Percentiles rank a stretch among this genome's conserved stretches.
Conservation (phyloP, 2,113 vertebrate species). For the Forbesichthys agassizii region DNA sequence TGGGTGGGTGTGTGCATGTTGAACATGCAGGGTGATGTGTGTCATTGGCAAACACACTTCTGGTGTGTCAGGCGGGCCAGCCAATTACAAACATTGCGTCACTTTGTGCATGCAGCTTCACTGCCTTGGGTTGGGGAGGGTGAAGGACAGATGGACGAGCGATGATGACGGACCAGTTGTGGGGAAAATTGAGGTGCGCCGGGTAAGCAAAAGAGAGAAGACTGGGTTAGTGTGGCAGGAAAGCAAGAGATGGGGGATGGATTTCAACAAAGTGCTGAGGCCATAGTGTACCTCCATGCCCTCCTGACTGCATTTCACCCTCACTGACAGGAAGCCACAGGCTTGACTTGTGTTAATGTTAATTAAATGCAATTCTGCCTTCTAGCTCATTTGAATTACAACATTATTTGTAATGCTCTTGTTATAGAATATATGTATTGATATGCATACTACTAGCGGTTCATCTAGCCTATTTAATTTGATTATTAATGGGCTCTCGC, state of each 20-base stretch:
- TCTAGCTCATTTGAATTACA: too few relatives aligned
- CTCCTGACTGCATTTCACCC: background rate
- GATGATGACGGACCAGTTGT: background rate
- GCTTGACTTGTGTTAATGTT: background rate
- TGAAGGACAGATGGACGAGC: slow-evolving; percentile 3
- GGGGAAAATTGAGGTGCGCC: background rate
- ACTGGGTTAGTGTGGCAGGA: background rate
- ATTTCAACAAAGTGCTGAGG: slow-evolving; percentile 3
- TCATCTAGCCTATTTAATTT: slow-evolving; percentile 50
- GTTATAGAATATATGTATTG: too few relatives aligned
- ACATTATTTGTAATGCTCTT: too few relatives aligned
- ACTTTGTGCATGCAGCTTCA: slow-evolving; percentile 69
- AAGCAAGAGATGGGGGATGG: background rate
- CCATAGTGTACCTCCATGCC: background rate
- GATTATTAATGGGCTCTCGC: slow-evolving; percentile 46
- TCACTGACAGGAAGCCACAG: background rate
- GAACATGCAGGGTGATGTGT: slow-evolving; percentile 36
- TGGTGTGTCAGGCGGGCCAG: slow-evolving; percentile 30
- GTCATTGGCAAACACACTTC: slow-evolving; percentile 52
- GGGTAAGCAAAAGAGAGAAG: background rate
- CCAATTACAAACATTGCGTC: slow-evolving; percentile 77
- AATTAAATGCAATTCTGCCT: background rate
- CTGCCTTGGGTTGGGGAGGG: slow-evolving; percentile 43
- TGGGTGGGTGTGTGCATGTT: slow-evolving; percentile 14
- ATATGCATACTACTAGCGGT: background rate